phyloP scores from a whole-genome alignment of 2,797 vertebrate genomes.

The Somateria mollissima region DNA sequence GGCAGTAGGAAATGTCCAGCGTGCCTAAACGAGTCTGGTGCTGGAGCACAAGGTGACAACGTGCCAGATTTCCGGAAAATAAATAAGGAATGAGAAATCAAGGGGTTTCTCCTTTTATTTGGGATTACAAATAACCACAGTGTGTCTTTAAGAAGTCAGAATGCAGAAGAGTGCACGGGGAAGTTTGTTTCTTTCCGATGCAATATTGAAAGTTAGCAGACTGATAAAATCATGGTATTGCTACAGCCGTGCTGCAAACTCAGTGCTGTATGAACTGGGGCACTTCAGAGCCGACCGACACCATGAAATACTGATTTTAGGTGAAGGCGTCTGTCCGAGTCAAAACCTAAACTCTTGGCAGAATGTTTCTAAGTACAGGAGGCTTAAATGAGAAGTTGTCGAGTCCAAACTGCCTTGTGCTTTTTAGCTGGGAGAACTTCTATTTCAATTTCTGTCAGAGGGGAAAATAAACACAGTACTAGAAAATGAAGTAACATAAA shows the following conservation, averaged over 20 bases:
- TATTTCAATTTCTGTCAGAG: not conserved
- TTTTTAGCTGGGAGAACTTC: not conserved
- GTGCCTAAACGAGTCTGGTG: not conserved
- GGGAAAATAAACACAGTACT: too few species aligned
- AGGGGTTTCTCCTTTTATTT: rapidly evolving
- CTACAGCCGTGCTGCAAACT: not conserved
- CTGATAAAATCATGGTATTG: not conserved
- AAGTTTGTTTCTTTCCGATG: not conserved
- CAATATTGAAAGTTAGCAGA: not conserved
- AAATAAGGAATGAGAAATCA: not conserved
- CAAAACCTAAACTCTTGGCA: not conserved
- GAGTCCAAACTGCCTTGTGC: rapidly evolving
- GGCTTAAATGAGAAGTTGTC: not conserved
- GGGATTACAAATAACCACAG: not conserved
- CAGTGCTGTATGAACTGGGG: not conserved
- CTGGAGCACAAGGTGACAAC: not conserved
- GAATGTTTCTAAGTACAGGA: not conserved
- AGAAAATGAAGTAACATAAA: rapidly evolving
- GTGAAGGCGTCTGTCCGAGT: not conserved
- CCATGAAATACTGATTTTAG: not conserved
- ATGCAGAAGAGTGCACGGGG: not conserved
- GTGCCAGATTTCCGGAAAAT: not conserved
- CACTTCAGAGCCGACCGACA: not conserved
- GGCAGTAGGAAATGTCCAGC: not conserved
- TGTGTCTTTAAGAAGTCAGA: not conserved